Conservation (phyloP, 2,113 vertebrate species). For the Microcebus griseorufus region DNA sequence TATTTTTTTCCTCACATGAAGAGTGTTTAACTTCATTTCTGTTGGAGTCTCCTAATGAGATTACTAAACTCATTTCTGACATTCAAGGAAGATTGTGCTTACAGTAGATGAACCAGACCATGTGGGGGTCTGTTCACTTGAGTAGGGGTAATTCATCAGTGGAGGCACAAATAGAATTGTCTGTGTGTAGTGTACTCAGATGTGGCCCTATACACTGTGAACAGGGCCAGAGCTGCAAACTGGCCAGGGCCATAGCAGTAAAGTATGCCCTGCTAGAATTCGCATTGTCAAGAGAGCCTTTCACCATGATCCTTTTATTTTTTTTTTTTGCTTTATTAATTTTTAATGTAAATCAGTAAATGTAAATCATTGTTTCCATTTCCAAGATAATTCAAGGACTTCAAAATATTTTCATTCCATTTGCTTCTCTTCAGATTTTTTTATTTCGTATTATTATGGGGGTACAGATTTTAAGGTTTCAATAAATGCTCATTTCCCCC, state of each 20-base stretch:
- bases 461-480: too few relatives aligned
- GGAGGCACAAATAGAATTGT: background rate
- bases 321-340: too few relatives aligned
- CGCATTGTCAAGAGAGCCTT: background rate
- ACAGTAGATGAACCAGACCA: background rate
- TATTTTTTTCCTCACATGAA: background rate
- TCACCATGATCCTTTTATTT: background rate
- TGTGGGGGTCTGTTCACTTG: background rate
- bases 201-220: background rate
- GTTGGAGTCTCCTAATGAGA: background rate
- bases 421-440: too few relatives aligned
- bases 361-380: too few relatives aligned
- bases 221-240: constrained; percentile 1
- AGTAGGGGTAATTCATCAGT: background rate
- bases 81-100: background rate
- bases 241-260: background rate
- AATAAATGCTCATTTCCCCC: too few relatives aligned
- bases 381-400: too few relatives aligned
- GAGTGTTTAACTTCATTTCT: background rate
- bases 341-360: too few relatives aligned
- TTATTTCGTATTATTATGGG: too few relatives aligned
- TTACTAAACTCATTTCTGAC: constrained; percentile 8
- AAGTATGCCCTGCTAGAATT: background rate
- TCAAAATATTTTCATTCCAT: too few relatives aligned
- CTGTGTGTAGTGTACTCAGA: background rate